Conservation (phyloP, 2,888 invertebrate species). For the Drosophila nr. fundita region DNA sequence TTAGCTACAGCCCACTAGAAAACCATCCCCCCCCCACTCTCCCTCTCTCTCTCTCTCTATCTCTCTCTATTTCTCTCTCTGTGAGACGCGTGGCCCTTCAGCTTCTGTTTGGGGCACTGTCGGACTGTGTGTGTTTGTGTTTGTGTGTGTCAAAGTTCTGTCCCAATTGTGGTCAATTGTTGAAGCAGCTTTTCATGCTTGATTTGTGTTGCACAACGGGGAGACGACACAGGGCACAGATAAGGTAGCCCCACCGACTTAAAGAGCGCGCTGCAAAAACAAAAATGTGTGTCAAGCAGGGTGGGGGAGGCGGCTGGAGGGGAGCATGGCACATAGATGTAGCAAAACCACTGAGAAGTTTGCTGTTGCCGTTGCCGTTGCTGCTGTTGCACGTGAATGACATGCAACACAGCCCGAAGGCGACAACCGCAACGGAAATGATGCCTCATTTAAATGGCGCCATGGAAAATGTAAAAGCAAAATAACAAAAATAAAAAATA, state of each 20-base stretch:
- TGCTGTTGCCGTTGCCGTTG: conserved; percentile 12
- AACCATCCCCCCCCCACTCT: not conserved
- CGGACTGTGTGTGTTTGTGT: conserved; percentile 5
- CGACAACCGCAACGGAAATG: conserved; percentile 55
- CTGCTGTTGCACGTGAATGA: conserved; percentile 32
- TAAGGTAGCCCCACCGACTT: conserved; percentile 21
- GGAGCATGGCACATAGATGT: not conserved
- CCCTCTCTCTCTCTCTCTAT: not conserved
- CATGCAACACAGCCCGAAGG: conserved; percentile 37
- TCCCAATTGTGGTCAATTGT: conserved; percentile 80
- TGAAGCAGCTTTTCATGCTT: conserved; percentile 63
- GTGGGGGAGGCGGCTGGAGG: not conserved
- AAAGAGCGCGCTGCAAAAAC: conserved; percentile 12
- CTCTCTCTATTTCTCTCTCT: not conserved
- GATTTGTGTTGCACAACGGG: conserved; percentile 71
- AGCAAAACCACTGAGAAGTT: not conserved
- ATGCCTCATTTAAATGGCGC: conserved; percentile 61
- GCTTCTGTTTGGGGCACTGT: conserved; percentile 35
- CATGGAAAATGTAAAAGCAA: conserved; percentile 21
- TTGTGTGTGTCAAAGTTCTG: conserved; percentile 37
- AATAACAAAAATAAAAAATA: not conserved
- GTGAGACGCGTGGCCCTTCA: conserved; percentile 36
- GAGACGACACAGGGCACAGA: not conserved
- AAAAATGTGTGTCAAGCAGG: conserved; percentile 62
- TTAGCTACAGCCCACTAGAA: conserved; percentile 18